Evolutionary conservation across 2,888 invertebrate species (phyloP).

Genomic region (Ophioninae sp.): DNA sequence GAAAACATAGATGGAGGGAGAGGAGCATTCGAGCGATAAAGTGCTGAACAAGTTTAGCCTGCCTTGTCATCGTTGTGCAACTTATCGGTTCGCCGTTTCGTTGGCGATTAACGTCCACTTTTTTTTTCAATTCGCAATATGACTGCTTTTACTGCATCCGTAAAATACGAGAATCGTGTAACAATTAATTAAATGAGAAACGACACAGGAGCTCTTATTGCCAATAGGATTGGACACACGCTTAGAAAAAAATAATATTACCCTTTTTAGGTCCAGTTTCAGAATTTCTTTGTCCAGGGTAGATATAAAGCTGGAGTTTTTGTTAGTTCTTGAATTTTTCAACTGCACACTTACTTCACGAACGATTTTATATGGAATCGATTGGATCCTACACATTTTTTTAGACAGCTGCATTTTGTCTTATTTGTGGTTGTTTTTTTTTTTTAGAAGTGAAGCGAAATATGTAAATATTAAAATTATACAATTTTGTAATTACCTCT

Average conservation of each 20-base stretch:
- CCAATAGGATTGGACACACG: background rate
- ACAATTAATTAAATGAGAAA: conserved; percentile 8
- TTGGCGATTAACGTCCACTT: conserved; percentile 25
- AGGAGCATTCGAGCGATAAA: conserved; percentile 25
- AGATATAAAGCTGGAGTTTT: background rate
- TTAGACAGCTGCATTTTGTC: too few species aligned
- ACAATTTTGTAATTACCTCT: too few species aligned
- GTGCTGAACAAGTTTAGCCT: conserved; percentile 38
- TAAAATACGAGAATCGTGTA: conserved; percentile 7
- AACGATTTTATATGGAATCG: too few species aligned
- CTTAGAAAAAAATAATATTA: background rate
- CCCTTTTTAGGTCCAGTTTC: background rate
- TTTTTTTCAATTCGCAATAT: conserved; percentile 33
- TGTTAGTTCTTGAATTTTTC: background rate
- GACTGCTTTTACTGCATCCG: background rate
- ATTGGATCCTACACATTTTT: too few species aligned
- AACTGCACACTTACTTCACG: background rate
- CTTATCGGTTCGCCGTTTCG: conserved; percentile 27
- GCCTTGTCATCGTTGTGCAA: conserved; percentile 41
- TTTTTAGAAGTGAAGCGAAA: too few species aligned
- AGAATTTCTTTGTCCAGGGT: background rate
- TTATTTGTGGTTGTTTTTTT: too few species aligned
- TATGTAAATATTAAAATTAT: too few species aligned
- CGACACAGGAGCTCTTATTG: background rate
- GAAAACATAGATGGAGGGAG: background rate